Base-by-base conservation (phyloP, 2,888 invertebrate species). In the Cheilosia soror region DNA sequence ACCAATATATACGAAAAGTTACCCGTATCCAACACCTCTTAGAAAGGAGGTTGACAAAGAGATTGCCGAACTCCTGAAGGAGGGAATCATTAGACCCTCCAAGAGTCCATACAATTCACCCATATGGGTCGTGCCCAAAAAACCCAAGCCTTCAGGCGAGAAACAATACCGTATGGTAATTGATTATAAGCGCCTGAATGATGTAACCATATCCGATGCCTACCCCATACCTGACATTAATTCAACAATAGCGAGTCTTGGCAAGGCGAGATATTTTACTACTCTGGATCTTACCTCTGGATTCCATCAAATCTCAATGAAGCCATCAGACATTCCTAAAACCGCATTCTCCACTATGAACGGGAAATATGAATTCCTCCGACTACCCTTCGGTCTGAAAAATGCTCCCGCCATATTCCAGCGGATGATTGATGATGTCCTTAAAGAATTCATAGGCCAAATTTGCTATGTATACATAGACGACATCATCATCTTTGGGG, bases 1-100 rank as follows among this genome's bases (percentile, higher is more conserved):
- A 13, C 76, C 81, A 7, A 66, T 87, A 7, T 84, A 83, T 20
- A 73, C 76, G 0, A 78, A 87, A 37, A 55, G 66, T 9, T 87
- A 87, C n/a, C 77, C 66, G 7, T 87, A 85, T 44, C 73, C 79
- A 1, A 42, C 47, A 0, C 44, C 71, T 44, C 44, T 87, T 15
- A 49, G 76, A 27, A 49, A 53, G 1, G 71, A 69, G 27, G 76
- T 79, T 4, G 80, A 83, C 2, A 63, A 53, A 25, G 69, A 72
- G 1, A 42, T 53, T 15, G 55, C 44, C 11, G 63, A 60, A 13
- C 63, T 66, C 11, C 20, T 75, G 29, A 40, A 53, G 20, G 76
- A 71, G 60, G 20, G 47, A 5, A 40, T 63, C 2, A 78, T 71
- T 13, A n/a, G 57, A 13, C 62, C 63, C 6, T 75, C 65, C 0